Base-by-base conservation (phyloP, 2,113 vertebrate species). In the Campylomormyrus tamandua region DNA sequence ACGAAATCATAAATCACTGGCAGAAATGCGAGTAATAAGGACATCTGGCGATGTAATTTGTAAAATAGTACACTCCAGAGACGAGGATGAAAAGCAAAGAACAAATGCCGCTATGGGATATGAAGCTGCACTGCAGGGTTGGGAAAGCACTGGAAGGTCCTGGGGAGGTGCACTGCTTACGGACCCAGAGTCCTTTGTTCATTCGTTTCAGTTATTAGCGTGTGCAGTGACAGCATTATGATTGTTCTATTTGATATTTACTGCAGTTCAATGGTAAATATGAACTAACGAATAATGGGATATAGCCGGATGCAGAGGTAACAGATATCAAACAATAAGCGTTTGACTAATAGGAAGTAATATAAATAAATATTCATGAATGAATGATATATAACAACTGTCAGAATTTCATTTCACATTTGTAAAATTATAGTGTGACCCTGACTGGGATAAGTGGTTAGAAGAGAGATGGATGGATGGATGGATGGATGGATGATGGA, bases 111-210 rank as follows among this genome's bases (percentile, higher is more conserved):
- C 35, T 84, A 58, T 27, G 83, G 48, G n/a, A 48, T 39, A 4
- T n/a, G 39, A 24, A 87, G 50, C 62, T 70, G 3, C 56, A 46
- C 27, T 83, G 13, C 93, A 93, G 94, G 95, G 94, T 92, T 93
- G 96, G 96, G 95, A 91, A 96, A 96, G 90, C 97, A 96, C 93
- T 97, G 96, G 96, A 96, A 95, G 93, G 96, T 96, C 1, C 93
- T 96, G 90, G 93, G 95, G 91, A 96, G 91, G 90, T 93, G 21
- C 9, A 48, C 8, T 39, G 46, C 21, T 27, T 11, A 80, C 3
- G 11, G 70, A 39, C 70, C 39, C 17, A 24, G 24, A 88, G n/a
- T 85, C 45, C 83, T 85, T 49, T 48, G 83, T 27, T 49, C 35
- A 80, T 80, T 42, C 17, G 13, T 80, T 39, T 42, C 74, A 42